These are phyloP conservation scores for Coranthus polyacanthus DNA, from an alignment of 2,797 vertebrate genomes.

Conservation along the genomic window DNA sequence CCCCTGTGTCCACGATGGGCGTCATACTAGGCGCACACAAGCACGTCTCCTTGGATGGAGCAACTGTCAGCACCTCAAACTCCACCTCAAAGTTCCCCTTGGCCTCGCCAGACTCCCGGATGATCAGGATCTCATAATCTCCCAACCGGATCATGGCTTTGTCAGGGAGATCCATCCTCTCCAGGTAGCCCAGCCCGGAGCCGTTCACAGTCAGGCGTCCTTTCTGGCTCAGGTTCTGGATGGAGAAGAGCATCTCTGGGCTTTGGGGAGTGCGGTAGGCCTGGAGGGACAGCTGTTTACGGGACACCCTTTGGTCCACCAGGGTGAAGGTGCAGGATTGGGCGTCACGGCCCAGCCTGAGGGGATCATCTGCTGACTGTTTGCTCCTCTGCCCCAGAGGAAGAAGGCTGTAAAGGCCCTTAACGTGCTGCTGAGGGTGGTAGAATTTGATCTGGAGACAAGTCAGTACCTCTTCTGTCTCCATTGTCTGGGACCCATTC, in stretches of 20 bases:
- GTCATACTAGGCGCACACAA: slow-evolving; percentile 43
- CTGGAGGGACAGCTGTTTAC: slow-evolving; percentile 88
- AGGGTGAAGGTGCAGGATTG: slow-evolving; percentile 85
- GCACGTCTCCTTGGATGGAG: slow-evolving; percentile 85
- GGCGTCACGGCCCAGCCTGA: slow-evolving; percentile 88
- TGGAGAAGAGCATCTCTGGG: slow-evolving; percentile 82
- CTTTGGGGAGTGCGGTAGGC: slow-evolving; percentile 84
- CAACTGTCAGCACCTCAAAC: slow-evolving; percentile 80
- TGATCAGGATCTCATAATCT: slow-evolving; percentile 88
- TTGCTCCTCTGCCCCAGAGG: slow-evolving; percentile 69
- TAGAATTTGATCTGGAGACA: slow-evolving; percentile 89
- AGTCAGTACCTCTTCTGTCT: slow-evolving; percentile 89
- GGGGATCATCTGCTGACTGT: slow-evolving; percentile 79
- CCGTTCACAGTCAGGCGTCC: slow-evolving; percentile 83
- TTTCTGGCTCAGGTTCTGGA: slow-evolving; percentile 94
- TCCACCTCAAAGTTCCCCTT: slow-evolving; percentile 87
- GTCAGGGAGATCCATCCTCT: slow-evolving; percentile 86
- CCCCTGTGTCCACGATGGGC: slow-evolving; percentile 78
- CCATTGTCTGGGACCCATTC: slow-evolving; percentile 78
- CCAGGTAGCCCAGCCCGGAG: slow-evolving; percentile 84
- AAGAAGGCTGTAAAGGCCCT: slow-evolving; percentile 82
- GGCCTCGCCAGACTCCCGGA: slow-evolving; percentile 86
- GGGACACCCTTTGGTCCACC: slow-evolving; percentile 87
- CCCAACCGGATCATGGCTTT: slow-evolving; percentile 88
- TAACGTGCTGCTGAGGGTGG: slow-evolving; percentile 84